Conservation (phyloP, 1,140 invertebrate genomes). For the Drosophila miranda region DNA sequence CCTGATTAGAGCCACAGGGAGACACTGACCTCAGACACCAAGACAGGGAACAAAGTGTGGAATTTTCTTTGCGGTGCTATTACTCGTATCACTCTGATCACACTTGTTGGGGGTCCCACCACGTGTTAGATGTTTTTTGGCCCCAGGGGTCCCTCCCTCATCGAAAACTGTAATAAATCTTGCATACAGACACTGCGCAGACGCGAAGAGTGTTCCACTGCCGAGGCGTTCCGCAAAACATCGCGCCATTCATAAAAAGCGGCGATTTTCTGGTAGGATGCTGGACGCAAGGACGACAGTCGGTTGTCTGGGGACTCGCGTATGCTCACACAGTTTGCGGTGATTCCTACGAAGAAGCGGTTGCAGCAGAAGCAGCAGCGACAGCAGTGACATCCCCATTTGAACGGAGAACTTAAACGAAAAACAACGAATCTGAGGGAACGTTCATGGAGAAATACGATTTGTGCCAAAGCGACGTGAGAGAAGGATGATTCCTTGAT, state of each 20-base stretch:
- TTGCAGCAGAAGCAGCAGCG: too few species aligned
- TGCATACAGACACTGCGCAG: conserved; percentile 56
- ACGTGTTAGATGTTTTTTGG: conserved; percentile 48
- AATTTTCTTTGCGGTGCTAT: conserved; percentile 62
- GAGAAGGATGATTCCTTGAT: too few species aligned
- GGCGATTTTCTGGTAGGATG: conserved; percentile 58
- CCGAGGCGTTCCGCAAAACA: conserved; percentile 46
- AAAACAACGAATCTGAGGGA: too few species aligned
- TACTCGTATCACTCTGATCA: conserved; percentile 65
- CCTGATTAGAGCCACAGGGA: neutral
- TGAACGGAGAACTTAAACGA: too few species aligned
- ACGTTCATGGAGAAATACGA: too few species aligned
- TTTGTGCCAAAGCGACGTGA: too few species aligned
- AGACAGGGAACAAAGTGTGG: conserved; percentile 16
- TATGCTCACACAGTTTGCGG: conserved; percentile 64
- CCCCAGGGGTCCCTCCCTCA: neutral
- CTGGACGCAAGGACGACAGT: conserved; percentile 34
- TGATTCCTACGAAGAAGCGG: conserved; percentile 69
- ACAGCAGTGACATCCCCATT: neutral
- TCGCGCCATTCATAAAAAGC: conserved; percentile 67
- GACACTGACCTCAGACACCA: conserved; percentile 74
- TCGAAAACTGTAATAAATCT: conserved; percentile 63
- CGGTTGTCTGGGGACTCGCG: conserved; percentile 64
- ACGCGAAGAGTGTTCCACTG: conserved; percentile 49
- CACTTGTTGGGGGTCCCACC: conserved; percentile 70